phyloP scores from a whole-genome alignment of 2,797 vertebrate genomes.

The Siniperca obscura region DNA sequence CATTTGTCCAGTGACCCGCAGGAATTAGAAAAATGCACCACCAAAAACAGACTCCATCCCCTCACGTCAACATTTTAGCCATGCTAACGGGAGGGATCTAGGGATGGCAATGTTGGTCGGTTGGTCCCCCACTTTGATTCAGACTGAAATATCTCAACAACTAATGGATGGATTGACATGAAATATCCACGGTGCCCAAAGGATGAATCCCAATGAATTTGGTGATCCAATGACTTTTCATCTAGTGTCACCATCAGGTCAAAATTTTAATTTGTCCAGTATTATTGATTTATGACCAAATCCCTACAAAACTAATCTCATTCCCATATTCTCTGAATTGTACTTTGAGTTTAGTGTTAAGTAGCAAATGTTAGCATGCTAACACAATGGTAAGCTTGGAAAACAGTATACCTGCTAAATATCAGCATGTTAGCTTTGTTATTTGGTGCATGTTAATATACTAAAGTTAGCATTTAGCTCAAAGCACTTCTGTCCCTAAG shows the following conservation, averaged over 20 bases:
- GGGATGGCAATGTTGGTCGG: background rate
- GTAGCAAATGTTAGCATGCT: background rate
- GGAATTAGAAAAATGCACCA: background rate
- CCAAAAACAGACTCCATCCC: background rate
- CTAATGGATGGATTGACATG: background rate
- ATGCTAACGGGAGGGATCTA: background rate
- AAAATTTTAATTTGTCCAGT: background rate
- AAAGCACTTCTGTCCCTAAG: background rate
- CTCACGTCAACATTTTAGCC: background rate
- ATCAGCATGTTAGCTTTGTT: background rate
- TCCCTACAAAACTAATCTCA: background rate
- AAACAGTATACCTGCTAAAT: background rate
- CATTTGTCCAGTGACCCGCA: background rate
- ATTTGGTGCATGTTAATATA: background rate
- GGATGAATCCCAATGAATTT: background rate
- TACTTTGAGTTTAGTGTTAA: background rate
- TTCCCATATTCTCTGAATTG: background rate
- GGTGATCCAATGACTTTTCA: background rate
- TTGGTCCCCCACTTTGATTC: background rate
- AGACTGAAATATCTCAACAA: background rate
- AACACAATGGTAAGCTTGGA: background rate
- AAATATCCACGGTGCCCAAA: background rate
- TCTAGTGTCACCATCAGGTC: background rate
- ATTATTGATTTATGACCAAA: background rate
- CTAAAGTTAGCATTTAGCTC: background rate